Evolutionary conservation across 2,113 vertebrate species (phyloP).

Genomic region (Bombycilla garrulus): DNA sequence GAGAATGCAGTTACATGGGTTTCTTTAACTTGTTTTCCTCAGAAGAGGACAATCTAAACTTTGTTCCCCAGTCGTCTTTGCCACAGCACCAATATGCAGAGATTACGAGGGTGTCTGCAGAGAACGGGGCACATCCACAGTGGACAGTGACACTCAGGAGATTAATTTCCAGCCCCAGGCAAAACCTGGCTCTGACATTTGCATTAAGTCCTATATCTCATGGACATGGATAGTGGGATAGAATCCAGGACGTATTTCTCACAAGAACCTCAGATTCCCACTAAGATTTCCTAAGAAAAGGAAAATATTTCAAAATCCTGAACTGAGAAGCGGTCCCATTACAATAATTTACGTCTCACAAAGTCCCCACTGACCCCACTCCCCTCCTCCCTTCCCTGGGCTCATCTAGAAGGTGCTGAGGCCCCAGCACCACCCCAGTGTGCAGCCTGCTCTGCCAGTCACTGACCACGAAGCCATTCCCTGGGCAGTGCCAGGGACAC

Average conservation of each 20-base stretch:
- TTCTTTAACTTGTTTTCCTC: background rate
- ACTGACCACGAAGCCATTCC: background rate
- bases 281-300: background rate
- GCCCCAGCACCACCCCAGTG: accelerated
- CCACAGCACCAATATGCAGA: background rate
- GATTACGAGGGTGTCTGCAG: background rate
- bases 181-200: background rate
- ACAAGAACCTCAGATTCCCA: background rate
- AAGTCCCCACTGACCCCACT: background rate
- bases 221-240: accelerated
- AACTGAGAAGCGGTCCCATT: accelerated
- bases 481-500: background rate
- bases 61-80: background rate
- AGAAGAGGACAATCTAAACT: background rate
- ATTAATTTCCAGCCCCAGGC: background rate
- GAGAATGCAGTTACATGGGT: background rate
- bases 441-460: background rate
- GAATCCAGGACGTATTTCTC: background rate
- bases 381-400: background rate
- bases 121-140: background rate
- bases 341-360: background rate
- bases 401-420: accelerated
- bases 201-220: background rate
- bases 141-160: background rate
- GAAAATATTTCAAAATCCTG: background rate